Evolutionary conservation across 1,140 invertebrate species (phyloP).

Genomic region (Berghia stephanieae): DNA sequence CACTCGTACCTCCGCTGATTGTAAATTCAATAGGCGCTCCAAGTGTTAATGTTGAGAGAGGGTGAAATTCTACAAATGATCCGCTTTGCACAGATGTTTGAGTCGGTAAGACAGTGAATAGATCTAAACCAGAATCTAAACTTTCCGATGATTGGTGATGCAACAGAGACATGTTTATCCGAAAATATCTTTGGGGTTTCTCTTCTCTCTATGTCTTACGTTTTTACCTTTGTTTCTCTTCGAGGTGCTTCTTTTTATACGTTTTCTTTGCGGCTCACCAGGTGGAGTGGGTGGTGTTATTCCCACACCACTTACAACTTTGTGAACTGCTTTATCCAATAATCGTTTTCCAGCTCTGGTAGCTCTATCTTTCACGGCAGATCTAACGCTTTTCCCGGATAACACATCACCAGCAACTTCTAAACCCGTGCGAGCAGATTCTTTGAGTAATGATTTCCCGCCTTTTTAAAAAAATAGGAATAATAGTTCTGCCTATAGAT

Average conservation of each 20-base stretch:
- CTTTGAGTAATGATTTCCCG: neutral
- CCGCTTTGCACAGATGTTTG: too few relatives aligned
- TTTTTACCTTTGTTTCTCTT: neutral
- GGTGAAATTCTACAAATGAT: too few relatives aligned
- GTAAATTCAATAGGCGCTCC: too few relatives aligned
- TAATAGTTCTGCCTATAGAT: neutral
- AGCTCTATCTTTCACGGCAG: neutral
- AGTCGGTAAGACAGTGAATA: neutral
- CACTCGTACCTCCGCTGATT: too few relatives aligned
- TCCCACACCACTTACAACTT: neutral
- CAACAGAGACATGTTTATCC: constrained; percentile 8
- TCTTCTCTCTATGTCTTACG: neutral
- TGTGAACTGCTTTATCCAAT: neutral
- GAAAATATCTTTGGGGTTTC: constrained; percentile 4
- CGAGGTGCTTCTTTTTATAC: constrained; percentile 10
- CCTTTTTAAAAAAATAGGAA: neutral
- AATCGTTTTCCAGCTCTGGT: neutral
- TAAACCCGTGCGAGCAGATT: neutral
- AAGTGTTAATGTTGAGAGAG: too few relatives aligned
- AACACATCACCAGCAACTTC: neutral
- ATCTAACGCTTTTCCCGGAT: constrained; percentile 8
- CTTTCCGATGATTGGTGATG: constrained; percentile 18
- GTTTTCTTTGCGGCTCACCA: neutral
- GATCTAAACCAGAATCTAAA: neutral
- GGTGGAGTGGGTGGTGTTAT: neutral